These are phyloP conservation scores for Nothura maculosa DNA, from an alignment of 2,797 vertebrate genomes.

Conservation along the genomic window DNA sequence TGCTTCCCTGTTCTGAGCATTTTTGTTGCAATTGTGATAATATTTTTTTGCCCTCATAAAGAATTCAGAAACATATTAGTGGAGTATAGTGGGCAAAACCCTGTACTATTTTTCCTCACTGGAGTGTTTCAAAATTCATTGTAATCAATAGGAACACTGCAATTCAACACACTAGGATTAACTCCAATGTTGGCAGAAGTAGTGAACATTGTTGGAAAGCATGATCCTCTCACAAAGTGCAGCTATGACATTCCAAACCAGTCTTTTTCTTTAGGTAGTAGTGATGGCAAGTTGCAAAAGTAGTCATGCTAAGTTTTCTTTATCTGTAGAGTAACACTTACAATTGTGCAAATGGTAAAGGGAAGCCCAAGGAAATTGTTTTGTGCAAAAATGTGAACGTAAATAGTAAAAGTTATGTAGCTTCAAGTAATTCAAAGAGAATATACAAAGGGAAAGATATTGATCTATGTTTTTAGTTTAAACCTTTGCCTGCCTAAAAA, in stretches of 20 bases:
- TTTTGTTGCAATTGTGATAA: background rate
- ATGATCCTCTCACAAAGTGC: background rate
- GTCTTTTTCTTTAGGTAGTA: background rate
- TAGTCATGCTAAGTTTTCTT: background rate
- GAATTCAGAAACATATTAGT: background rate
- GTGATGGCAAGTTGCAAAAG: background rate
- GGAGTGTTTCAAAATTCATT: background rate
- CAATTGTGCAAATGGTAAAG: background rate
- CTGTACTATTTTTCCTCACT: background rate
- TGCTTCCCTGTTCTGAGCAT: accelerated
- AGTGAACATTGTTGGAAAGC: background rate
- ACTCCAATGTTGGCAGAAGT: background rate
- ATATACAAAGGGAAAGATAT: background rate
- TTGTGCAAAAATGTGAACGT: background rate
- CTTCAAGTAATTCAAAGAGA: background rate
- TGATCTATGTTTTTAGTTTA: background rate
- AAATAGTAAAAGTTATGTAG: background rate
- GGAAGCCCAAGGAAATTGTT: background rate
- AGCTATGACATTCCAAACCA: background rate
- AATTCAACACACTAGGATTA: background rate
- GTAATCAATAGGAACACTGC: background rate
- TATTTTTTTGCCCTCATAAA: background rate
- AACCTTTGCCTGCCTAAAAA: background rate
- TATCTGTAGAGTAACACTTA: background rate
- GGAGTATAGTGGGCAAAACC: background rate